Base-by-base conservation (phyloP, 2,888 invertebrate genomes). In the Carterocephalus palaemon region DNA sequence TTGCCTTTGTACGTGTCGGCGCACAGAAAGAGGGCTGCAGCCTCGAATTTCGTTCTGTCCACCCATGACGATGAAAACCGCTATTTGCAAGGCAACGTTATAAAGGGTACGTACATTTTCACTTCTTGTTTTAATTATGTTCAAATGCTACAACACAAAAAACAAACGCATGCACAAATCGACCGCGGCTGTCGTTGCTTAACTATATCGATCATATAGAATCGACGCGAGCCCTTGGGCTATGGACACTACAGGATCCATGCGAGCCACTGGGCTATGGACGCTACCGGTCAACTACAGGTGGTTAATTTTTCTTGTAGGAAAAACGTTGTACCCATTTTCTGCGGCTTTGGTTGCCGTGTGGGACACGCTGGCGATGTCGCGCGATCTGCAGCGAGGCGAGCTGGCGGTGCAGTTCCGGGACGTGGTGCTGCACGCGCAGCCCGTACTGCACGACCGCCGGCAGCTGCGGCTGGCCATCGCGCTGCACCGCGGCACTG, bases 261-360 rank as follows among this genome's bases (percentile, higher is more conserved):
- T n/a, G n/a, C n/a, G n/a, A n/a, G n/a, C n/a, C n/a, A n/a, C n/a
- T n/a, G n/a, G n/a, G n/a, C n/a, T n/a, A n/a, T n/a, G n/a, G n/a
- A n/a, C n/a, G n/a, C n/a, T n/a, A n/a, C n/a, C n/a, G n/a, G n/a
- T n/a, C n/a, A n/a, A n/a, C n/a, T n/a, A n/a, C n/a, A n/a, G n/a
- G n/a, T n/a, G n/a, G n/a, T n/a, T n/a, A n/a, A n/a, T n/a, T n/a
- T n/a, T n/a, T n/a, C n/a, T 13, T 23, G 16, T 13, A 88, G 92
- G 89, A 1, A 88, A 92, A 51, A 91, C 89, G 28, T 63, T 93
- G 6, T 91, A 92, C 53, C 96, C 96, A 1, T 94, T 94, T 8
- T 92, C 95, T 1, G 92, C 91, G 16, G 91, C 93, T 50, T 74
- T 96, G 56, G 73, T 88, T 12, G 75, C 90, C 2, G 91, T 90